Base-by-base conservation (phyloP, 2,797 vertebrate species). In the Squalus acanthias region DNA sequence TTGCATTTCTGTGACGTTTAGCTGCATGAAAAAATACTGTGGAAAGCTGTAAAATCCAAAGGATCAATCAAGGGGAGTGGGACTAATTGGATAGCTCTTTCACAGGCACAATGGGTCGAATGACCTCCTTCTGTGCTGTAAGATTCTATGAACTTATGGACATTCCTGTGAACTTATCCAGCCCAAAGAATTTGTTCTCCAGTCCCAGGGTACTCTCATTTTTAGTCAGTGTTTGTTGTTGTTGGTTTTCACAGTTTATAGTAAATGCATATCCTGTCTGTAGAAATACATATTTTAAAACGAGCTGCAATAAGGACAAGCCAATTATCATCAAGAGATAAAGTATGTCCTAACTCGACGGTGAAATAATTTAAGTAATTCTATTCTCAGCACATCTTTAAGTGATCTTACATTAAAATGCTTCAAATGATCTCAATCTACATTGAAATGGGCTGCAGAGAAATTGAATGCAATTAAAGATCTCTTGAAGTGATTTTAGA, bases 301-400 rank as follows among this genome's bases (percentile, higher is more conserved):
- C 67, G 39, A 69, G 39, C n/a, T 93, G 65, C n/a, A 93, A 10
- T 3, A 22, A 93, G 63, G 91, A 46, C 65, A 93, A n/a, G 39
- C 89, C 39, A 93, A 69, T 93, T 57, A 95, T 72, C 39, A 70
- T 94, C 39, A 72, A 72, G 50, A 74, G 33, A 95, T 72, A 72
- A 72, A 72, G 39, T 29, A 50, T 50, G 93, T 3, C 67, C 50
- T 26, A 95, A 95, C 50, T 20, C 9, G 50, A 70, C 24, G 65
- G 22, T 33, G 69, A 76, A 76, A 53, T 76, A 67, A 70, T 70
- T 69, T 93, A 65, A 67, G 87, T 69, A 69, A 95, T 72, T 95
- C 70, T 53, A 95, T 76, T 95, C 70, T 24, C 50, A 95, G 46
- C 94, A 29, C 70, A 46, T 69, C 91, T 95, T 95, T 72, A 74